Evolutionary conservation across 2,113 vertebrate genomes (phyloP), one percentile per base, ranked within the genome.

Genomic region (Nyctereutes procyonoides): DNA sequence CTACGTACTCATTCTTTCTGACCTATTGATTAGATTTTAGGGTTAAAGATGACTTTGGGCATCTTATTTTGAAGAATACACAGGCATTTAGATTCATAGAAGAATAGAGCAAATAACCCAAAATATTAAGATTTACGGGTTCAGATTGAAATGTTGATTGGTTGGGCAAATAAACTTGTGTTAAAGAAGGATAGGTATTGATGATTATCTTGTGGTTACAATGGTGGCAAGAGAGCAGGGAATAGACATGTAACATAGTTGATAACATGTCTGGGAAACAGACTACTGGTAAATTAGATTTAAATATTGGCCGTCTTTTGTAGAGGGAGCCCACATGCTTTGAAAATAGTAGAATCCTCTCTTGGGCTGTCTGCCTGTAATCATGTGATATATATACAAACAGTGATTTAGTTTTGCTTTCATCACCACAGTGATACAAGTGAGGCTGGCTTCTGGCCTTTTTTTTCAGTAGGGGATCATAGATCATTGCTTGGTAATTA

Each of bases 401-500:
- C n/a, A 30, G 55, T 67, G 24, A 51, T 81, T 80, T 88, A 20
- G 38, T 82, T 80, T 83, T 88, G 35, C 20, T 91, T 92, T 88
- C 26, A 38, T 77, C 88, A 24, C 43, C 63, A 12, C 15, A 62
- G 0, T 38, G 84, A 69, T 48, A 6, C 55, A 24, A 10, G 35
- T 51, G 81, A 77, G 93, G 30, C n/a, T n/a, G 80, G 8, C 7
- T 17, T 83, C 43, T 69, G 28, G 13, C 15, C 20, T 19, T 69
- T 69, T 67, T 56, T 35, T 73, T 76, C 65, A 79, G 0, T 55
- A 80, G 94, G 38, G 85, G 55, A 71, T 22, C 6, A 8, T 55
- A 53, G 32, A 22, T 82, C n/a, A n/a, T 7, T 97, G 89, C 92
- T 98, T 79, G 87, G 9, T n/a, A 83, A 56, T 30, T 67, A 26